Base-by-base conservation (phyloP, 2,888 invertebrate genomes). In the Malthinus seriepunctatus region DNA sequence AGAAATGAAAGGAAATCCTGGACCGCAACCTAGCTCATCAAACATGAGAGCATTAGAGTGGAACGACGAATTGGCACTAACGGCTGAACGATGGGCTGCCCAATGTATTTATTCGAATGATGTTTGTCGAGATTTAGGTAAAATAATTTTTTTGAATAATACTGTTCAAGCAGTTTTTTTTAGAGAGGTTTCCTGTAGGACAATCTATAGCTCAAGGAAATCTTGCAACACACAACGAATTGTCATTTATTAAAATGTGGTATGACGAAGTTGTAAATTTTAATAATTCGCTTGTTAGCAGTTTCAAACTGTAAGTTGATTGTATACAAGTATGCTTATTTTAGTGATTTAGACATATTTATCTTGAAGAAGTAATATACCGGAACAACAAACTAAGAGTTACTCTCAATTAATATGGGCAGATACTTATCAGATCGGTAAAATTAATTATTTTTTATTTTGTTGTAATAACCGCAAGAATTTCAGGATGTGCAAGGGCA, bases 71-170 rank as follows among this genome's bases (percentile, higher is more conserved):
- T 62, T 82, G 34, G 79, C 75, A 0, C 8, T 31, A 0, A 68
- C 79, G 34, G 81, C 81, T 1, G 76, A 79, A 61, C 69, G 76
- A 48, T 82, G 80, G 81, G 79, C 78, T 6, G 71, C 74, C 44
- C 81, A 81, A 56, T 82, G 81, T 61, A 56, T 65, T 3, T 76
- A 69, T 50, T 66, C 62, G 0, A 77, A 80, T 57, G 81, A 81
- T 57, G 33, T 63, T 1, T 81, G 80, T 63, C 70, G 79, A 58
- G 69, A 76, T 63, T 67, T 71, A 47, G 69, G 78, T 77, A 69
- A 12, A 8, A 51, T 14, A n/a, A n/a, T n/a, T n/a, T n/a, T n/a
- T n/a, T n/a, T n/a, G n/a, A n/a, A n/a, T n/a, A n/a, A n/a, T n/a
- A n/a, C n/a, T n/a, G n/a, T n/a, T n/a, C n/a, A n/a, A n/a, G n/a